Evolutionary conservation across 2,113 vertebrate genomes (phyloP).

Genomic region (Trematocara nigrifrons): DNA sequence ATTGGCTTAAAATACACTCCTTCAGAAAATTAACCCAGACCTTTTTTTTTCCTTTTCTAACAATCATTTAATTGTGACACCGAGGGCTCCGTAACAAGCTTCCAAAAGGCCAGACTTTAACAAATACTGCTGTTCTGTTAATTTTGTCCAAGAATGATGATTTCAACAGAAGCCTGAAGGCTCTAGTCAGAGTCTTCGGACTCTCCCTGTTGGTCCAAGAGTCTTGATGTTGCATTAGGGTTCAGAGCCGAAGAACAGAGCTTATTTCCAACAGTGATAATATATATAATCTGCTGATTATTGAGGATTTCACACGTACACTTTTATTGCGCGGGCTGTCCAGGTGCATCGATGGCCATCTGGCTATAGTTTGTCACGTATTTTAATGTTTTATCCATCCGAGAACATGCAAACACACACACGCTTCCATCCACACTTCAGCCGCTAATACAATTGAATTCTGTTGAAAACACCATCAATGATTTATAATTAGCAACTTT

Average conservation of each 20-base stretch:
- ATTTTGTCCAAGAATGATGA: background rate
- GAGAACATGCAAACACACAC: background rate
- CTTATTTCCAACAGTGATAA: background rate
- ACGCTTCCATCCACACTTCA: rapidly evolving
- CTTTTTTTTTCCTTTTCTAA: rapidly evolving
- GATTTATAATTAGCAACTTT: background rate
- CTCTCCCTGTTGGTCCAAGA: background rate
- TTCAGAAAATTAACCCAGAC: background rate
- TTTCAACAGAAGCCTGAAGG: background rate
- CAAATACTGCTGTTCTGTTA: background rate
- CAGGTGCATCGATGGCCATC: background rate
- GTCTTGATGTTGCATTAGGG: background rate
- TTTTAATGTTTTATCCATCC: background rate
- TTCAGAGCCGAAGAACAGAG: background rate
- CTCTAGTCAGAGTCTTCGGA: background rate
- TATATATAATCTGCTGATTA: background rate
- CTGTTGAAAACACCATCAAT: background rate
- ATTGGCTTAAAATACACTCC: background rate
- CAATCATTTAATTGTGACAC: background rate
- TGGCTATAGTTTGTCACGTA: rapidly evolving
- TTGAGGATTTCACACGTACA: background rate
- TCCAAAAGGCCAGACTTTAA: background rate
- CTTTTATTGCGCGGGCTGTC: background rate
- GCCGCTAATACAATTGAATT: background rate
- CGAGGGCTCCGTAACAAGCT: background rate